Evolutionary conservation across 2,113 vertebrate species (phyloP).

Genomic region (Pogona vitticeps): DNA sequence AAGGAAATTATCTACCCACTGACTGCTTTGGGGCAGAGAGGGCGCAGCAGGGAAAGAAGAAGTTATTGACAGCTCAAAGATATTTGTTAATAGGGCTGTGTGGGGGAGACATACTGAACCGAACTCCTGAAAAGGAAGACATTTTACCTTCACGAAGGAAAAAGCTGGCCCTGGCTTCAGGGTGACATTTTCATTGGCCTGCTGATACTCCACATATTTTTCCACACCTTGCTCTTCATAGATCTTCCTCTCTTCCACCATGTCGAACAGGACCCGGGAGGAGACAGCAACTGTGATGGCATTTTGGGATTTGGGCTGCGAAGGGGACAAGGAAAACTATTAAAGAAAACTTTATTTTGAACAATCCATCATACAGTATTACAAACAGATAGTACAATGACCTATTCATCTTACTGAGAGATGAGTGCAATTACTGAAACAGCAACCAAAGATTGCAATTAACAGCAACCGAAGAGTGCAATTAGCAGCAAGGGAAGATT

Average conservation of each 20-base stretch:
- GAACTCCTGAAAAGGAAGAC: neutral
- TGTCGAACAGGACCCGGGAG: constrained; percentile 89
- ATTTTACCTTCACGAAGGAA: constrained; percentile 90
- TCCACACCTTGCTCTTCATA: constrained; percentile 88
- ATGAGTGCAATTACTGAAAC: too few species aligned
- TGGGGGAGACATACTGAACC: neutral
- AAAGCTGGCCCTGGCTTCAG: constrained; percentile 88
- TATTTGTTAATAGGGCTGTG: neutral
- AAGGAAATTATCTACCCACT: neutral
- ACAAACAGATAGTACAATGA: too few species aligned
- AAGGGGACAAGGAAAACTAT: too few species aligned
- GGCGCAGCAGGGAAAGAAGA: neutral
- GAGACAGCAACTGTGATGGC: constrained; percentile 94
- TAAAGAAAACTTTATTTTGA: too few species aligned
- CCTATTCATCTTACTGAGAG: too few species aligned
- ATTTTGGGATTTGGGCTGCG: constrained; percentile 86
- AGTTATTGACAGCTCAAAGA: neutral
- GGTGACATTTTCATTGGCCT: constrained; percentile 83
- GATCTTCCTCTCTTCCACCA: constrained; percentile 85
- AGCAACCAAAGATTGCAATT: too few species aligned
- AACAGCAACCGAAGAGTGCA: too few species aligned
- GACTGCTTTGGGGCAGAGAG: neutral
- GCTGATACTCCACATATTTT: constrained; percentile 87
- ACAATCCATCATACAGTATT: too few species aligned
- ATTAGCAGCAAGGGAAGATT: too few species aligned